These are phyloP conservation scores for Enteromius thamalakanensis DNA, from an alignment of 2,797 vertebrate genomes.

Conservation along the genomic window DNA sequence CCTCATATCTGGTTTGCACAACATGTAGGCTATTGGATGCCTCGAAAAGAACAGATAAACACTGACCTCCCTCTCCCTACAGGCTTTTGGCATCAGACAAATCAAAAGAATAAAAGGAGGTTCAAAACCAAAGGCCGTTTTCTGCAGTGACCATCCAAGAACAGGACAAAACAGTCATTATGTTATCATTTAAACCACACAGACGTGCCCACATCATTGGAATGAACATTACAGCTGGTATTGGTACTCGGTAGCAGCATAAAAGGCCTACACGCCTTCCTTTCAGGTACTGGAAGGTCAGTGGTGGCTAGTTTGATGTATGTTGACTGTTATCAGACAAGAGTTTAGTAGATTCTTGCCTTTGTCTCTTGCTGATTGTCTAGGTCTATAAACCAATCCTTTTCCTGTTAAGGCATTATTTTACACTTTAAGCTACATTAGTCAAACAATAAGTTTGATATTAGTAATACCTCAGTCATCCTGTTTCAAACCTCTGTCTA, in stretches of 20 bases:
- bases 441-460: not conserved
- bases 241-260: not conserved
- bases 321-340: constrained; percentile 30
- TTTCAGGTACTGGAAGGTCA: constrained; percentile 22
- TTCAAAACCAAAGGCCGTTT: constrained; percentile 11
- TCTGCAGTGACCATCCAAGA: not conserved
- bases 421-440: constrained; percentile 11
- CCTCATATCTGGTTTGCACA: constrained; percentile 38
- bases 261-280: not conserved
- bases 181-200: constrained; percentile 13
- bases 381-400: not conserved
- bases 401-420: not conserved
- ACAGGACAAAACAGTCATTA: constrained; percentile 20
- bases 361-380: not conserved
- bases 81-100: constrained; percentile 40
- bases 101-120: constrained; percentile 27
- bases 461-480: not conserved
- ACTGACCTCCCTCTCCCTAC: constrained; percentile 41
- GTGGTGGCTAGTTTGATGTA: not conserved
- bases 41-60: constrained; percentile 53
- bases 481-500: constrained; percentile 7
- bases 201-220: not conserved
- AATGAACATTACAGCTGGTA: not conserved
- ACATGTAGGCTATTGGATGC: constrained; percentile 43
- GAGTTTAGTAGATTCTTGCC: not conserved